A percentile compares a stretch with the other conserved stretches of the same genome.
These are phyloP conservation scores for Euplagia quadripunctaria DNA, from an alignment of 2,888 invertebrate species.

Conservation along the genomic window DNA sequence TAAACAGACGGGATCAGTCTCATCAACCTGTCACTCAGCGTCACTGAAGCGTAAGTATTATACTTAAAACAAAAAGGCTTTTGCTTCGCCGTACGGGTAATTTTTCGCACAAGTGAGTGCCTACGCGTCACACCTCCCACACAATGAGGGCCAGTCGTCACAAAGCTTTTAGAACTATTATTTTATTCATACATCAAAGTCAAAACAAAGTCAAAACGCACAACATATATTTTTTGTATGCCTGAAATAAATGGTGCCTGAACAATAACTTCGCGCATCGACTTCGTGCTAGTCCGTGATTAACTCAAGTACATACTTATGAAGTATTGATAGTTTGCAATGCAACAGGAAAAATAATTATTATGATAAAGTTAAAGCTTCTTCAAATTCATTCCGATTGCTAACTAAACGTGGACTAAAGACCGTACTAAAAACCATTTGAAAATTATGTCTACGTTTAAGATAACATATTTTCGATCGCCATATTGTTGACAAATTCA, in stretches of 20 bases:
- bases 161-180: slow-evolving; percentile 41
- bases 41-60: slow-evolving; percentile 33
- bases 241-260: background rate
- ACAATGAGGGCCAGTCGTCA: slow-evolving; percentile 32
- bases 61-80: slow-evolving; percentile 30
- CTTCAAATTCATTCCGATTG: no score
- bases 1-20: slow-evolving; percentile 40
- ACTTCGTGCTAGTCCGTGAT: no score
- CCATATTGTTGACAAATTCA: no score
- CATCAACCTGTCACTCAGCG: slow-evolving; percentile 46
- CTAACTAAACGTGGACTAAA: no score
- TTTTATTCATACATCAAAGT: slow-evolving; percentile 34
- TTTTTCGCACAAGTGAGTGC: slow-evolving; percentile 54
- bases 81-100: slow-evolving; percentile 38
- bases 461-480: no score
- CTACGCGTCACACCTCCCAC: slow-evolving; percentile 37
- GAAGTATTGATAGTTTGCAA: no score
- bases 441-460: no score
- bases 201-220: slow-evolving; percentile 28
- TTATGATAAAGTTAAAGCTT: no score
- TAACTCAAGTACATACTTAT: no score
- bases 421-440: no score
- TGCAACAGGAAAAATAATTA: background rate
- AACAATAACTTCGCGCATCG: background rate
- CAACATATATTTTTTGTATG: background rate